phyloP scores from a whole-genome alignment of 2,113 vertebrate genomes.

The Emydocephalus ijimae region DNA sequence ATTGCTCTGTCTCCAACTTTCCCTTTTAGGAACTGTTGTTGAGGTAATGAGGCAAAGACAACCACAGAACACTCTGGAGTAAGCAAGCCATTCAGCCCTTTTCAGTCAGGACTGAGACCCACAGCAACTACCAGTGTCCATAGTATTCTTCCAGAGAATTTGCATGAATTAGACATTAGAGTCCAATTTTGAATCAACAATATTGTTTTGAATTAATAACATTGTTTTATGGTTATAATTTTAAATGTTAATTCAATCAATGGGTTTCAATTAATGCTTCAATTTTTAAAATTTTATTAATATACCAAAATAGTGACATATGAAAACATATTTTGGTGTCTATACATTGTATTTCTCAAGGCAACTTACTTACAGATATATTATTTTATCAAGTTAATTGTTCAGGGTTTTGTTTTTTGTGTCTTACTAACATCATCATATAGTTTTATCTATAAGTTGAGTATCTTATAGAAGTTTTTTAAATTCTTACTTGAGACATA shows the following conservation, averaged over 20 bases:
- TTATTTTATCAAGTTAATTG: background rate
- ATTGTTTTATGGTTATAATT: background rate
- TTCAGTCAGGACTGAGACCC: background rate
- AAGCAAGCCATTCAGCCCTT: background rate
- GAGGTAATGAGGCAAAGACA: background rate
- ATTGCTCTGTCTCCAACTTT: background rate
- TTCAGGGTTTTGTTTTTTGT: background rate
- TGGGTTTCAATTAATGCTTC: background rate
- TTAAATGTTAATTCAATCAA: background rate
- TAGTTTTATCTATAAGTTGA: background rate
- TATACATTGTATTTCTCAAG: background rate
- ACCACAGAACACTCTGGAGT: background rate
- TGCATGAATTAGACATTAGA: background rate
- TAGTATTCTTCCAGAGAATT: background rate
- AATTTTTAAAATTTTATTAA: background rate
- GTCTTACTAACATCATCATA: background rate
- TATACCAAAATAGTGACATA: background rate
- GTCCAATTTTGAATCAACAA: background rate
- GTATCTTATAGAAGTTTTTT: background rate
- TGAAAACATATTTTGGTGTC: background rate
- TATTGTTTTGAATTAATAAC: background rate
- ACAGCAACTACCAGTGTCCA: background rate
- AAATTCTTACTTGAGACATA: background rate
- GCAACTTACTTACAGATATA: background rate
- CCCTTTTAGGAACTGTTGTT: background rate